These are phyloP conservation scores for Amblyteles armatorius DNA, from an alignment of 2,888 invertebrate species.

Conservation along the genomic window DNA sequence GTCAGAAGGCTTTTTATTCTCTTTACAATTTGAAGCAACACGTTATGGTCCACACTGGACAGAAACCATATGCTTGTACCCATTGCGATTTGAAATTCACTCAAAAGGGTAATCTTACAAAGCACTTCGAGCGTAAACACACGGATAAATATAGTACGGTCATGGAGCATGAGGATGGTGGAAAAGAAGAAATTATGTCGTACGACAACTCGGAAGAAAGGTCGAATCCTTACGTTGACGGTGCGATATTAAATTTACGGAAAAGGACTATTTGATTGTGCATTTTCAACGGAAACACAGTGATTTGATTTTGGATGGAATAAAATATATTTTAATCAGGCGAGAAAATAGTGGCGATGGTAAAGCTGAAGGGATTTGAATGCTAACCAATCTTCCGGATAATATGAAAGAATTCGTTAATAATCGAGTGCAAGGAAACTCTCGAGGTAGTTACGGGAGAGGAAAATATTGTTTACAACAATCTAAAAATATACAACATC, in stretches of 20 bases:
- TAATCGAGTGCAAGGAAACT: conserved; percentile 64
- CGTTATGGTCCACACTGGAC: conserved; percentile 73
- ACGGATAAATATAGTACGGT: conserved; percentile 43
- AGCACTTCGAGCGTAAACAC: conserved; percentile 71
- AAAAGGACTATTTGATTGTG: conserved; percentile 69
- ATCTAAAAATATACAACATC: conserved; percentile 41
- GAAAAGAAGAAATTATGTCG: not conserved
- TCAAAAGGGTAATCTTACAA: conserved; percentile 72
- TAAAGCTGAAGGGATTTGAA: conserved; percentile 14
- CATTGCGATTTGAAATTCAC: conserved; percentile 71
- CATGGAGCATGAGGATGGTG: conserved; percentile 38
- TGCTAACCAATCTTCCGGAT: conserved; percentile 47
- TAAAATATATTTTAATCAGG: conserved; percentile 37
- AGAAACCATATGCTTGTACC: conserved; percentile 70
- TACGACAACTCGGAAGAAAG: not conserved
- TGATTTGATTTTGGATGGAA: conserved; percentile 21
- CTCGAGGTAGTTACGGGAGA: conserved; percentile 48
- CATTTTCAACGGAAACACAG: conserved; percentile 68
- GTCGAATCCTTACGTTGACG: conserved; percentile 35
- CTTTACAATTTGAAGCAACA: conserved; percentile 73
- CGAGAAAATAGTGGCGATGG: conserved; percentile 35
- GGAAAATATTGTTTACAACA: not conserved
- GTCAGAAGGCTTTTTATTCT: conserved; percentile 72
- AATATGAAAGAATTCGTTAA: conserved; percentile 32
- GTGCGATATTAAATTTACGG: conserved; percentile 70